phyloP scores from a whole-genome alignment of 2,797 vertebrate genomes.

The Aratinga solstitialis region DNA sequence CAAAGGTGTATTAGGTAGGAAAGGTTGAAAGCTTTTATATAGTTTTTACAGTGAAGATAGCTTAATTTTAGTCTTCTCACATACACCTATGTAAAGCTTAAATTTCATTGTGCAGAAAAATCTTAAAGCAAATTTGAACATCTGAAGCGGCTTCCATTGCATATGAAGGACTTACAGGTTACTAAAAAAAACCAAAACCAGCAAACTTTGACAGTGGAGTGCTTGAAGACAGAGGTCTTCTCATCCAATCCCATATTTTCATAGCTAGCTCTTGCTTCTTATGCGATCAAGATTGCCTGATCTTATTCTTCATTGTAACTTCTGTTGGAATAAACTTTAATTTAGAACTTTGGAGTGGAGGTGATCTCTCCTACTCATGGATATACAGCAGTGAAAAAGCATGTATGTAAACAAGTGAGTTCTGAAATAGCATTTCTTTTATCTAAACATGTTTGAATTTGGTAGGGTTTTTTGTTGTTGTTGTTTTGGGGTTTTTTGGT shows the following conservation, averaged over 20 bases:
- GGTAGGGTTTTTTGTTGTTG: background rate
- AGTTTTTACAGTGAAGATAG: background rate
- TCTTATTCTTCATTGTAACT: background rate
- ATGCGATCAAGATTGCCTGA: background rate
- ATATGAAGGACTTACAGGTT: background rate
- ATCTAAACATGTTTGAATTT: background rate
- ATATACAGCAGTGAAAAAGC: background rate
- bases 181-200: background rate
- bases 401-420: background rate
- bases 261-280: background rate
- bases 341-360: background rate
- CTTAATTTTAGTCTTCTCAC: background rate
- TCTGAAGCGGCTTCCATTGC: background rate
- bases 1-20: background rate
- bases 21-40: background rate
- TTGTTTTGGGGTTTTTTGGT: background rate
- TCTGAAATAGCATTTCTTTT: background rate
- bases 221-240: background rate
- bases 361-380: background rate
- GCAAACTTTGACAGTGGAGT: background rate
- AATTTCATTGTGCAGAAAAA: background rate
- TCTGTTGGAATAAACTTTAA: background rate
- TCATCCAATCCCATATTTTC: background rate
- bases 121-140: background rate
- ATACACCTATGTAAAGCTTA: background rate